Base-by-base conservation (phyloP, 2,888 invertebrate species). In the Sarcophaga carnaria region DNA sequence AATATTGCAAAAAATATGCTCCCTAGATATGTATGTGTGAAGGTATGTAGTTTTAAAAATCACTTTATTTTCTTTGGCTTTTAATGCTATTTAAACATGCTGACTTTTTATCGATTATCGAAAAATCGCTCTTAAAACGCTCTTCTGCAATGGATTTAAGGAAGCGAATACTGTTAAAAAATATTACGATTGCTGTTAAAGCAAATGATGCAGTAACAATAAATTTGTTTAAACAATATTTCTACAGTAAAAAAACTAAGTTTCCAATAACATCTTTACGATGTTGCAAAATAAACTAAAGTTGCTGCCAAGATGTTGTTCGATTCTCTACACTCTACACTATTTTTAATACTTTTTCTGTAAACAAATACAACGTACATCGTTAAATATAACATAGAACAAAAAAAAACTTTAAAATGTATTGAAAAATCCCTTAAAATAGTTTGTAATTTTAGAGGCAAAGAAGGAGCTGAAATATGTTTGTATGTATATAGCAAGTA, bases 371-470 rank as follows among this genome's bases (percentile, higher is more conserved):
- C 54, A 8, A 37, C 37, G 37, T 37, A 6, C 37, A 27, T 12
- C 49, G 49, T 12, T 14, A 14, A 11, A 49, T 49, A 49, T 49
- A 49, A 49, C 4, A 49, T 49, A 1, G 49, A 49, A 14, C 14
- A 27, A 71, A 70, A 70, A 59, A 12, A 4, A n/a, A 12, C 45
- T 20, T 17, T 10, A 14, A 54, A 62, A 74, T 6, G 6, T 14
- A 5, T 45, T 62, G 49, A 54, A 71, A 71, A 37, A 71, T 60
- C 54, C 54, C 10, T 59, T 60, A 20, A 71, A 71, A 71, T 37
- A 60, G 25, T 71, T 71, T 71, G n/a, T 37, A 37, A 17, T 54
- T 49, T 2, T 25, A 70, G 2, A 54, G 54, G 14, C 54, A 54
- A 54, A 54, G 54, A 8, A 37, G 8, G 10, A 8, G 37, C 37